These are phyloP conservation scores for Vireo griseus DNA, from an alignment of 2,797 vertebrate genomes.

Conservation along the genomic window DNA sequence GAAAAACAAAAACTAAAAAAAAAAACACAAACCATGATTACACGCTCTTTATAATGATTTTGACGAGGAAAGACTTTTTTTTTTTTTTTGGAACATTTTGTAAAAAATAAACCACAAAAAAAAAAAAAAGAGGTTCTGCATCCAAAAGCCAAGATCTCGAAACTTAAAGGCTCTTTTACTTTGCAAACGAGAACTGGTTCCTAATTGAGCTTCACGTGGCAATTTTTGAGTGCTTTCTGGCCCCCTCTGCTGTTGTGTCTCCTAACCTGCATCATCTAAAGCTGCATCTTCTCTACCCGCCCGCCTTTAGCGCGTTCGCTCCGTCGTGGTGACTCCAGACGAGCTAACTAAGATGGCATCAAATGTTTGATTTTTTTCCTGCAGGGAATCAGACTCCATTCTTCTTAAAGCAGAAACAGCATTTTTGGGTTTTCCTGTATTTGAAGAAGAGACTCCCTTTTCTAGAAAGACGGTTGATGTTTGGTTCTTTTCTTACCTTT, in stretches of 20 bases:
- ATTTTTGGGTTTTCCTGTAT: conserved; percentile 91
- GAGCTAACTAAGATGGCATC: conserved; percentile 81
- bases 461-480: conserved; percentile 85
- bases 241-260: conserved; percentile 85
- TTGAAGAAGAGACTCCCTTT: conserved; percentile 83
- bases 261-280: conserved; percentile 86
- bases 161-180: conserved; percentile 70
- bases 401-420: conserved; percentile 92
- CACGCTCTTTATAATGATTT: conserved; percentile 72
- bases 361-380: conserved; percentile 80
- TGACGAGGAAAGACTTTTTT: conserved; percentile 81
- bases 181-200: conserved; percentile 67
- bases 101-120: conserved; percentile 52
- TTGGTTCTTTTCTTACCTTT: conserved; percentile 71
- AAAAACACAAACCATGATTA: neutral
- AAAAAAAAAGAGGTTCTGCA: conserved; percentile 58
- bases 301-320: conserved; percentile 65
- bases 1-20: conserved; percentile 39
- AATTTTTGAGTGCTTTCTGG: conserved; percentile 79
- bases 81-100: conserved; percentile 69
- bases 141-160: conserved; percentile 73
- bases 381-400: conserved; percentile 80
- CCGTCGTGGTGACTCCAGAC: conserved; percentile 74
- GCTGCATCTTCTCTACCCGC: conserved; percentile 71
- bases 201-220: conserved; percentile 61